Evolutionary conservation across 2,113 vertebrate genomes (phyloP).

Genomic region (Vimba vimba): DNA sequence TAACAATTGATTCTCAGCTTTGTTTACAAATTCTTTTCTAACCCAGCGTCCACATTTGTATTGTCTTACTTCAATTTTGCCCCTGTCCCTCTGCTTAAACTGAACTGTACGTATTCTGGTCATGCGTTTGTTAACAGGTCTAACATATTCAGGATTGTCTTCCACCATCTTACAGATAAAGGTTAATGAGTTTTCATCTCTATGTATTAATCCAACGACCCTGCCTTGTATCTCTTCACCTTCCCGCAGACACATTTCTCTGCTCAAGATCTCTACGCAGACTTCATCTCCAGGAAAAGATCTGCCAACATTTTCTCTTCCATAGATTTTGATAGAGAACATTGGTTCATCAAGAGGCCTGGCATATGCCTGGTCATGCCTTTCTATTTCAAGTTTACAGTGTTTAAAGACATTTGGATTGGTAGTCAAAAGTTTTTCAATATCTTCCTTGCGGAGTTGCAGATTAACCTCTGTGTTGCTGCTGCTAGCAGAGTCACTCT

Average conservation of each 20-base stretch:
- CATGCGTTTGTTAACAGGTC: conserved; percentile 28
- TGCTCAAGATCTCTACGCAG: conserved; percentile 41
- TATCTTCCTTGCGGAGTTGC: background rate
- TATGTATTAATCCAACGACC: conserved; percentile 37
- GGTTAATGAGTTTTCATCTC: background rate
- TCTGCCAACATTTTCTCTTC: conserved; percentile 39
- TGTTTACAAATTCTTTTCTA: background rate
- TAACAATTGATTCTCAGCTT: conserved; percentile 7
- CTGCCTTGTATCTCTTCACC: conserved; percentile 7
- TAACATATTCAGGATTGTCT: background rate
- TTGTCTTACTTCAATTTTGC: conserved; percentile 14
- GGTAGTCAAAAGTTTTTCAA: conserved; percentile 12
- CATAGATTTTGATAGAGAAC: conserved; percentile 33
- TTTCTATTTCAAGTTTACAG: conserved; percentile 46
- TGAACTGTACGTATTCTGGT: conserved; percentile 32
- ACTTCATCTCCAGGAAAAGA: conserved; percentile 52
- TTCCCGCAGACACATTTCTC: background rate
- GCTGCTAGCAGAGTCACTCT: background rate
- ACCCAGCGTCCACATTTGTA: background rate
- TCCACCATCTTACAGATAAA: conserved; percentile 47
- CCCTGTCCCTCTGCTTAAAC: background rate
- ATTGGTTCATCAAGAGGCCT: conserved; percentile 37
- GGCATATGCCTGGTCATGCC: conserved; percentile 39
- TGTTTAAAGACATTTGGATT: conserved; percentile 33
- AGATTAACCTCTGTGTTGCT: background rate